Base-by-base conservation (phyloP, 2,113 vertebrate species). In the Seriola quinqueradiata region DNA sequence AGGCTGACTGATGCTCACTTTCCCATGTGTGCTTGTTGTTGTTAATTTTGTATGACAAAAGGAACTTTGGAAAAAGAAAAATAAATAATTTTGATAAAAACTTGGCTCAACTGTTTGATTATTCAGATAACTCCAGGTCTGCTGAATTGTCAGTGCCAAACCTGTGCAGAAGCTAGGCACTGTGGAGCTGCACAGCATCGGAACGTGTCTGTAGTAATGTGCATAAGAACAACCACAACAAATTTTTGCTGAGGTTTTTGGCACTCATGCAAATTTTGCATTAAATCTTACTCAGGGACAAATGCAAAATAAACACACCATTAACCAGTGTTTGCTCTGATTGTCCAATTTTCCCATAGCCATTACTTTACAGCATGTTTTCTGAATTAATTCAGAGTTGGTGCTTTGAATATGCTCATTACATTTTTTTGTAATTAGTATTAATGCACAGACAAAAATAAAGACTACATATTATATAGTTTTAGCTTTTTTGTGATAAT, bases 121-220 rank as follows among this genome's bases (percentile, higher is more conserved):
- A 48, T 63, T 81, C 70, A 66, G 60, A 67, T 55, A 14, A 61
- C 60, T 63, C n/a, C 11, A 14, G 6, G 16, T 5, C 38, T 40
- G 25, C 67, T 52, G 59, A 16, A 32, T 8, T 61, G 23, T 38
- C 25, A 36, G 8, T 42, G 21, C 60, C 10, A 48, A 36, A 70
- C 50, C 38, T 32, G 23, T 23, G 36, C 17, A 65, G 63, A 65
- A 44, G 25, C 46, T 2, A 19, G 44, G 3, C 17, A 2, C 48
- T 19, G n/a, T 44, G 55, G 57, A 76, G 38, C 25, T 25, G 59
- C 61, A 69, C 57, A 64, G 58, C 59, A 80, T 67, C 76, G 70
- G 59, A 59, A 69, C 61, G 16, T 44, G 70, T 73, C 52, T 75
- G 25, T 50, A 10, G 38, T 32, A 5, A 16, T 52, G 28, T 38